Evolutionary conservation across 2,888 invertebrate genomes (phyloP), one percentile per base, ranked within the genome.

Genomic region (Neuroscelio doddi): DNA sequence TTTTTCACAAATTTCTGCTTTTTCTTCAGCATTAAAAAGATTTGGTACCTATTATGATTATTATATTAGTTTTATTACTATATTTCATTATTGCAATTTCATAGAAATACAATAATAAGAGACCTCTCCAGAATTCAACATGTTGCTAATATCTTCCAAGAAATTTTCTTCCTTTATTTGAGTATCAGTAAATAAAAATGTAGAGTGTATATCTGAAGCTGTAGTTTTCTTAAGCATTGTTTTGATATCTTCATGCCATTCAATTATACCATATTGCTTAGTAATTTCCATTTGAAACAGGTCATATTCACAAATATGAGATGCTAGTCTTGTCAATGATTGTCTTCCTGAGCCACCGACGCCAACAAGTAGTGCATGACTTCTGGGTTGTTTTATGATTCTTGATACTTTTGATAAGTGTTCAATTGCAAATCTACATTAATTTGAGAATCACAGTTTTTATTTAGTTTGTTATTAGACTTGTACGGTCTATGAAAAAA

Each of bases 121-220:
- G 39, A 81, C 94, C 87, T 97, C 97, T 1, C 97, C 97, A 0
- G 95, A 93, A 82, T 96, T 97, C 38, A 97, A 85, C 84, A 97
- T 89, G 81, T 96, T 97, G 80, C 93, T 96, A 1, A 97, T 90
- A 77, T 97, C 97, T 85, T 97, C 97, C 45, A 97, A 86, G 79
- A 97, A 97, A 0, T 92, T 92, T 86, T 97, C 96, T 83, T 95
- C 93, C 87, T 96, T 96, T 29, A 96, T 94, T 89, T 97, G 97
- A 24, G 93, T 91, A 81, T 97, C 97, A 27, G 93, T 92, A 80
- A 97, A 96, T 1, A 97, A 86, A 80, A 97, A 97, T 0, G 96
- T 95, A 69, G 92, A 94, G 80, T 94, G 93, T 73, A 93, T 88
- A 72, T 97, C 97, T 0, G 93, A 91, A 10, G 92, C 90, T 64